Conservation (phyloP, 2,888 invertebrate species). For the Andrena trimmerana region DNA sequence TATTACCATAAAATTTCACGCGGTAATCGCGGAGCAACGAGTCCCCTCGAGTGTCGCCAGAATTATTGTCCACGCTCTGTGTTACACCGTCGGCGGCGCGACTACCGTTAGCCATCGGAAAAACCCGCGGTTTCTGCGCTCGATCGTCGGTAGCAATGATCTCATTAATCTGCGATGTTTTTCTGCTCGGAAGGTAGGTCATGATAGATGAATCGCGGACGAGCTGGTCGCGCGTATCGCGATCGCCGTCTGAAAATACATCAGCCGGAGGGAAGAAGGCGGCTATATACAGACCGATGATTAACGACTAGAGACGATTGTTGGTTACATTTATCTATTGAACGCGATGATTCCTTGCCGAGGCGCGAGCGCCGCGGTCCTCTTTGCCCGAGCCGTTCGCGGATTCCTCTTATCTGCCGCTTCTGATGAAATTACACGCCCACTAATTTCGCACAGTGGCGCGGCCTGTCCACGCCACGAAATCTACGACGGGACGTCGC, state of each 20-base stretch:
- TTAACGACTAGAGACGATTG: slow-evolving; percentile 29
- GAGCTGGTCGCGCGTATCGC: slow-evolving; percentile 15
- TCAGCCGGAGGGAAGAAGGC: background rate
- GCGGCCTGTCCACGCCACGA: slow-evolving; percentile 28
- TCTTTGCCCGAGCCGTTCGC: background rate
- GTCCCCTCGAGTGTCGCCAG: background rate
- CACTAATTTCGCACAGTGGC: slow-evolving; percentile 71
- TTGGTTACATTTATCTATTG: slow-evolving; percentile 34
- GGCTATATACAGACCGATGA: slow-evolving; percentile 17
- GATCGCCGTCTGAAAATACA: slow-evolving; percentile 34
- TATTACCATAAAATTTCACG: slow-evolving; percentile 20
- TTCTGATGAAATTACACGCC: slow-evolving; percentile 77
- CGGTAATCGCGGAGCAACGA: background rate
- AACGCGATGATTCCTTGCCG: background rate
- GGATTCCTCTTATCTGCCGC: background rate
- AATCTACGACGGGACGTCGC: background rate
- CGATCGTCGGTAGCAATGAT: slow-evolving; percentile 25
- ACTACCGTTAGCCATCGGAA: slow-evolving; percentile 8
- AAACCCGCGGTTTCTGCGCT: slow-evolving; percentile 3
- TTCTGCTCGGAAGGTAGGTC: slow-evolving; percentile 53
- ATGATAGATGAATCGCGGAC: slow-evolving; percentile 35
- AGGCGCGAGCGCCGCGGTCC: background rate
- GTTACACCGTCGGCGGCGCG: background rate
- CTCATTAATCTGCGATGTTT: slow-evolving; percentile 42
- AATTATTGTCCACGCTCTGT: background rate